These are phyloP conservation scores for Hirudinaria manillensis DNA, from an alignment of 2,888 invertebrate species.

Conservation along the genomic window DNA sequence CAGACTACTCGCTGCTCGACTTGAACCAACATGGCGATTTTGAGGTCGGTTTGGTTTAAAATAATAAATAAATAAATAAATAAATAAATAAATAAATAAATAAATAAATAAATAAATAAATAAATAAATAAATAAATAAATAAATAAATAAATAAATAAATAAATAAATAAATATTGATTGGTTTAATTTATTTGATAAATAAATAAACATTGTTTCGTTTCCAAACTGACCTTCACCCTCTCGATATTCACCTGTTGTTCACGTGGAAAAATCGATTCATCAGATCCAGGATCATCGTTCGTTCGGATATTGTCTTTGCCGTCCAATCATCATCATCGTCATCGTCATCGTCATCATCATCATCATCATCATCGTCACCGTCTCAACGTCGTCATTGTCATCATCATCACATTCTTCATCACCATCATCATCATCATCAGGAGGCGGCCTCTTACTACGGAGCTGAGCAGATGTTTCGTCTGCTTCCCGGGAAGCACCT, in stretches of 20 bases:
- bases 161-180: no score
- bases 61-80: no score
- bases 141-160: no score
- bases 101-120: no score
- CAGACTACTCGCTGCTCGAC: constrained; percentile 85
- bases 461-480: constrained; percentile 11
- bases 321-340: not conserved
- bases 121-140: no score
- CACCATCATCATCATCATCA: constrained; percentile 28
- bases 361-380: constrained; percentile 24
- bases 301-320: no score
- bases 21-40: constrained; percentile 65
- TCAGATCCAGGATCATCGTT: no score
- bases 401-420: constrained; percentile 16
- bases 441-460: not conserved
- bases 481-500: not conserved
- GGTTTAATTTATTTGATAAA: no score
- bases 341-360: constrained; percentile 14
- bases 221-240: no score
- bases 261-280: no score
- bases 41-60: constrained; percentile 1
- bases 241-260: not conserved
- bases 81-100: no score
- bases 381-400: constrained; percentile 22
- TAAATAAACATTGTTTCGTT: no score